These are phyloP conservation scores for Phrynocephalus guinanensis DNA, from an alignment of 2,797 vertebrate genomes.

Conservation along the genomic window DNA sequence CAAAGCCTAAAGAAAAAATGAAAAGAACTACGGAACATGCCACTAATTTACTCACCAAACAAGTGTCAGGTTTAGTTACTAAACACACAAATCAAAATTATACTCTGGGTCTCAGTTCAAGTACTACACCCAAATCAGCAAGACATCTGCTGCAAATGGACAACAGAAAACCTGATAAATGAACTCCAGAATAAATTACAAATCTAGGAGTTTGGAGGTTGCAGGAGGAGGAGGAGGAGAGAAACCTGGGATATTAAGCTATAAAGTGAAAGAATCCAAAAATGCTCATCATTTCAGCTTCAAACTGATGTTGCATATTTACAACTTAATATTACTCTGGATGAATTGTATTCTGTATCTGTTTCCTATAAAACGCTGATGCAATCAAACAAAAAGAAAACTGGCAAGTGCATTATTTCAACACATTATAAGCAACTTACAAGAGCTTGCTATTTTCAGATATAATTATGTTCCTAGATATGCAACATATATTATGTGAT, in stretches of 20 bases:
- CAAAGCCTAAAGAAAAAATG: neutral
- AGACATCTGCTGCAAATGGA: neutral
- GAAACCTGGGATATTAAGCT: neutral
- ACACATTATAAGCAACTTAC: neutral
- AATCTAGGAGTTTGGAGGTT: neutral
- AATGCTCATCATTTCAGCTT: neutral
- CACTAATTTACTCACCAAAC: neutral
- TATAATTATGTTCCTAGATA: neutral
- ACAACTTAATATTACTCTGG: neutral
- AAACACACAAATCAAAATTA: neutral
- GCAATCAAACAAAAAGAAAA: constrained; percentile 10
- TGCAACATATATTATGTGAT: neutral
- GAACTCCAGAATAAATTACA: neutral
- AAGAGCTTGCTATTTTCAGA: constrained; percentile 24
- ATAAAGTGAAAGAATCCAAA: constrained; percentile 10
- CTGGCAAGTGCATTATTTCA: constrained; percentile 7
- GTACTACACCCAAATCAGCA: neutral
- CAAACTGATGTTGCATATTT: neutral
- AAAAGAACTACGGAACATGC: neutral
- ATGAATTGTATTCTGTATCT: neutral
- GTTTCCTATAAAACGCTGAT: constrained; percentile 4
- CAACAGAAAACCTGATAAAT: neutral
- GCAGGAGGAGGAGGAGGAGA: neutral
- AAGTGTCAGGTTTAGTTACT: neutral
- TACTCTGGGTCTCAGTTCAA: neutral